Base-by-base conservation (phyloP, 2,113 vertebrate genomes). In the Alces alces region DNA sequence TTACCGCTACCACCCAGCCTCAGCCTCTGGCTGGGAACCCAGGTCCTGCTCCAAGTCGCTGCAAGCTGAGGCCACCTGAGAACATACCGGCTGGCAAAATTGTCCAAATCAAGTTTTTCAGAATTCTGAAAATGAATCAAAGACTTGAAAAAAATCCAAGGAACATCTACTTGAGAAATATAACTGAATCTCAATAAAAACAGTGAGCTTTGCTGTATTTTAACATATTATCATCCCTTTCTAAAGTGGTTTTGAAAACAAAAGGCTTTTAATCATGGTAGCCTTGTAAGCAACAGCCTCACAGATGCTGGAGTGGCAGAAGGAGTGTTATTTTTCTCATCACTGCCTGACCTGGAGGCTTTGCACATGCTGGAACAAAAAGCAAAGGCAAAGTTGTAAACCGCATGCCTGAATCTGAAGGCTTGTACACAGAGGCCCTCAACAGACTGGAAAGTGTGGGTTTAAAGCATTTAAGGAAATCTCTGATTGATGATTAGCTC, bases 101-200 rank as follows among this genome's bases (percentile, higher is more conserved):
- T 70, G 39, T 58, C 28, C 47, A 70, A 60, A 91, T 84, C n/a
- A 84, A 78, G 14, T 78, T 93, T 93, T 60, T 76, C 28, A 84
- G 39, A 97, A 84, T 50, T 94, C n/a, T 79, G 82, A 14, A 19
- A 58, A 70, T 78, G 78, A 58, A 45, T 43, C 33, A 58, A 66
- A 91, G 7, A 0, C 28, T 39, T 83, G 1, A 12, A 95, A 79
- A 79, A 57, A 93, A 82, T 39, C 52, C n/a, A 80, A 78, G 47
- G 25, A 83, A 8, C 4, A 50, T 61, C 82, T 92, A 76, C 73
- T 84, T 27, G 76, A 60, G 30, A 92, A 88, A 73, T 60, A 73
- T 6, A n/a, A 4, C 15, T 79, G 50, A 50, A 10, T 92, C 14
- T 92, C 39, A 43, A 36, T 28, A 64, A 80, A 28, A 60, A 30